These are phyloP conservation scores for Todiramphus saurophagus DNA, from an alignment of 2,113 vertebrate species.

Conservation along the genomic window DNA sequence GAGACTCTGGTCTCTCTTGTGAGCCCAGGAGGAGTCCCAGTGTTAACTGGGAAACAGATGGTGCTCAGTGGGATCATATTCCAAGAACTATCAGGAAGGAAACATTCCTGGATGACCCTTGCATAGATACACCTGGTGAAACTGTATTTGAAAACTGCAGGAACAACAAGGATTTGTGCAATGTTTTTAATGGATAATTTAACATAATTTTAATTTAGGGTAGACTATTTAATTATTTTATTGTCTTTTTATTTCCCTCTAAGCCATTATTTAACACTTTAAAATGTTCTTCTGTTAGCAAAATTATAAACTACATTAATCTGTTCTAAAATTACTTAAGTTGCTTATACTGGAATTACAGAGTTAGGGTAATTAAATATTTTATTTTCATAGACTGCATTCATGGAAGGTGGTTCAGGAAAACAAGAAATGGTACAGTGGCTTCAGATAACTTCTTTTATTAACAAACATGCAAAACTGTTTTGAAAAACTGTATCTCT, in stretches of 20 bases:
- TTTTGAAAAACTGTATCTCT: background rate
- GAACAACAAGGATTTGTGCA: background rate
- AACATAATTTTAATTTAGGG: background rate
- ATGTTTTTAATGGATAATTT: background rate
- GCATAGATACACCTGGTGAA: background rate
- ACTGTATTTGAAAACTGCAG: background rate
- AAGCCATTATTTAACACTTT: background rate
- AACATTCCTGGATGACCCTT: background rate
- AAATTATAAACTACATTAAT: slow-evolving; percentile 31
- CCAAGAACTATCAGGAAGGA: background rate
- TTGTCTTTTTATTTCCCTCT: background rate
- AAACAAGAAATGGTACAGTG: background rate
- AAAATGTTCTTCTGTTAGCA: background rate
- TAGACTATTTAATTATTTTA: background rate
- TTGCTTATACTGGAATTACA: background rate
- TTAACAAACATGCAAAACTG: background rate
- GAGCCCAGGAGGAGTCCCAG: background rate
- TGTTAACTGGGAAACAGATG: background rate
- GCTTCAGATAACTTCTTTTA: background rate
- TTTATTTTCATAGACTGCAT: background rate
- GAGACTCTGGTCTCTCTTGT: background rate
- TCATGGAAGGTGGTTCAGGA: background rate
- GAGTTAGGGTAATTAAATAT: slow-evolving; percentile 20
- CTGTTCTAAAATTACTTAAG: background rate
- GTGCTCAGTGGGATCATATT: background rate